phyloP scores from a whole-genome alignment of 2,888 invertebrate genomes.

The Nephrocerus scutellatus region DNA sequence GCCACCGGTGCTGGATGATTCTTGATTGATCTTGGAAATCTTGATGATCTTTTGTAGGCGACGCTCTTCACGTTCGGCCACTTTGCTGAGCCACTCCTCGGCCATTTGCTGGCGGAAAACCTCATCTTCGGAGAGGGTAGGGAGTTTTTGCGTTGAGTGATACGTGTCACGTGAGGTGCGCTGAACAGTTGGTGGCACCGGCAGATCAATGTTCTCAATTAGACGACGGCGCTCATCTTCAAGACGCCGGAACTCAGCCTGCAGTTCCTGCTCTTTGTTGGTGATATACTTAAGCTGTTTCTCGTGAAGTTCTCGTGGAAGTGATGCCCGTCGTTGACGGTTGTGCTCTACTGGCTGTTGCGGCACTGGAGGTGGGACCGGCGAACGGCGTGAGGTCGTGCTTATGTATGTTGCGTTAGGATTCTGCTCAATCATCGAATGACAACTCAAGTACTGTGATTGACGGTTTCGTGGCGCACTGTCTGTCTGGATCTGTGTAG shows the following conservation, averaged over 20 bases:
- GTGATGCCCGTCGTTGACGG: constrained; percentile 49
- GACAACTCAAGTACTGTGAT: constrained; percentile 35
- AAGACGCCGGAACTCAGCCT: constrained; percentile 56
- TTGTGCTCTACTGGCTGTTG: constrained; percentile 4
- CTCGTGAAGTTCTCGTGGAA: constrained; percentile 57
- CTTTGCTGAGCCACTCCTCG: constrained; percentile 72
- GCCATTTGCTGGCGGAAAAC: constrained; percentile 74
- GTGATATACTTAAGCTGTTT: constrained; percentile 57
- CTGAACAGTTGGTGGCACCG: constrained; percentile 21
- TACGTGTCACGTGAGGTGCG: constrained; percentile 33
- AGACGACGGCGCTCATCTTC: constrained; percentile 53
- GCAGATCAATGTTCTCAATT: constrained; percentile 35
- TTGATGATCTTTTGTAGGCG: constrained; percentile 74
- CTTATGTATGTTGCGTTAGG: constrained; percentile 42
- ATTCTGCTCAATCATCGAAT: constrained; percentile 44
- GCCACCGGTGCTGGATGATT: constrained; percentile 16
- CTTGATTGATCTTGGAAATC: constrained; percentile 56
- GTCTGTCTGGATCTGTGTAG: constrained; percentile 37
- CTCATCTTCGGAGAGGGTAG: constrained; percentile 63
- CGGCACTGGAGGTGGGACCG: constrained; percentile 25
- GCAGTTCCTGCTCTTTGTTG: constrained; percentile 62
- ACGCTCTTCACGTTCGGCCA: constrained; percentile 69
- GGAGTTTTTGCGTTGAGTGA: constrained; percentile 35
- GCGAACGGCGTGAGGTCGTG: constrained; percentile 36
- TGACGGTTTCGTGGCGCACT: constrained; percentile 32